Evolutionary conservation across 2,888 invertebrate species (phyloP).

Genomic region (Synanthedon vespiformis): DNA sequence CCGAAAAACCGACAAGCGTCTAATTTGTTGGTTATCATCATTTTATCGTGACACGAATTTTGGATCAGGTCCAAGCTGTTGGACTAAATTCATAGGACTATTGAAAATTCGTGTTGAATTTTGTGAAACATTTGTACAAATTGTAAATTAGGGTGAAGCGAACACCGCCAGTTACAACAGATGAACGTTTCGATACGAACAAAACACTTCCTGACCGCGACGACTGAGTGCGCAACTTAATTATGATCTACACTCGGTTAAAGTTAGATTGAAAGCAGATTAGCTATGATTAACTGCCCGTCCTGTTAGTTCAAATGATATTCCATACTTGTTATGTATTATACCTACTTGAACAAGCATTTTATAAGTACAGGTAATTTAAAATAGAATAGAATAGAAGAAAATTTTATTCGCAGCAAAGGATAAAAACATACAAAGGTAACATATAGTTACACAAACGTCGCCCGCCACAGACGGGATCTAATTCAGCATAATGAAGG

Average conservation of each 20-base stretch:
- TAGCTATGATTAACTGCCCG: conserved; percentile 46
- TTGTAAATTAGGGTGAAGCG: background rate
- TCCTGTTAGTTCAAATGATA: conserved; percentile 27
- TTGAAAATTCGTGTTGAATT: background rate
- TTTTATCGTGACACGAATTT: too few species aligned
- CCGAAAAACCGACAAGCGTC: too few species aligned
- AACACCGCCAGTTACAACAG: conserved; percentile 19
- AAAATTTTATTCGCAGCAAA: too few species aligned
- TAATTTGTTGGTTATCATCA: too few species aligned
- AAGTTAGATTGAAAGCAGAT: conserved; percentile 50
- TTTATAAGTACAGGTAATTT: too few species aligned
- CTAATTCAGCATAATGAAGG: too few species aligned
- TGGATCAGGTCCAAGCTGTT: too few species aligned
- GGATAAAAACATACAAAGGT: too few species aligned
- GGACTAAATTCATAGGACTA: too few species aligned
- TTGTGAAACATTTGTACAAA: background rate
- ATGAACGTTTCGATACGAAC: conserved; percentile 47
- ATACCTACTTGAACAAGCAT: background rate
- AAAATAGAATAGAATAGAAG: too few species aligned
- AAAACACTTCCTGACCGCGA: conserved; percentile 52
- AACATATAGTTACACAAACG: too few species aligned
- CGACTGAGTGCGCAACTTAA: conserved; percentile 49
- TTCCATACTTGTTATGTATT: conserved; percentile 17
- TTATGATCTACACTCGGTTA: conserved; percentile 48
- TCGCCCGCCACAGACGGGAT: too few species aligned